Evolutionary conservation across 2,888 invertebrate species (phyloP), one percentile per base, ranked within the genome.

Genomic region (Nasonia oneida): DNA sequence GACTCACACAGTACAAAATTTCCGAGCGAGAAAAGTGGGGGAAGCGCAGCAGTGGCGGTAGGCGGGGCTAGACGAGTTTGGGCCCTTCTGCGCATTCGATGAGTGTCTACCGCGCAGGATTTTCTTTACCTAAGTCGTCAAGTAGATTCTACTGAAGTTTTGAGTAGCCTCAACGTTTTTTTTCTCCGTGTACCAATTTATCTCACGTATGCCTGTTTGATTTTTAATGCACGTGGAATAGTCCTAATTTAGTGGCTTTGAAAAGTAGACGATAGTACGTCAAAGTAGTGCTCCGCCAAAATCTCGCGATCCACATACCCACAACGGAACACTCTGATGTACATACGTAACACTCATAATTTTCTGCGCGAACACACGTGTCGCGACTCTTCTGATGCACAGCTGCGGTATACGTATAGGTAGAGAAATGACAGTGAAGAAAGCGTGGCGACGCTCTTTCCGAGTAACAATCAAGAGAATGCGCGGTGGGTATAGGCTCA

Each of bases 371-470:
- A 74, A 57, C 67, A 76, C 76, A 57, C 39, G 74, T 8, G 4
- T 14, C 12, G 18, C 8, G n/a, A 61, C n/a, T 61, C n/a, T 18
- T 61, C 57, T n/a, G n/a, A 57, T n/a, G 18, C n/a, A 18, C n/a
- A 61, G 23, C 23, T 23, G 23, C 23, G 23, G 23, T 23, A 23
- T 23, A 23, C 23, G 23, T 23, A 23, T 23, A 23, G 8, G 10
- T 8, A 61, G 91, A 90, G 90, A 92, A 92, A 91, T 91, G 90
- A 87, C 87, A 89, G 89, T 83, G 90, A 92, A 92, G 93, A 93
- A 93, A 92, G 92, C 92, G 92, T 92, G 87, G 91, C 91, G 89
- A 89, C 89, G 89, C 73, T 73, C 42, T 81, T 81, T 67, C 81
- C 53, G 71, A 84, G 81, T 81, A 86, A 89, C 88, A 83, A 86